phyloP scores from a whole-genome alignment of 2,113 vertebrate genomes.

The Ia io region DNA sequence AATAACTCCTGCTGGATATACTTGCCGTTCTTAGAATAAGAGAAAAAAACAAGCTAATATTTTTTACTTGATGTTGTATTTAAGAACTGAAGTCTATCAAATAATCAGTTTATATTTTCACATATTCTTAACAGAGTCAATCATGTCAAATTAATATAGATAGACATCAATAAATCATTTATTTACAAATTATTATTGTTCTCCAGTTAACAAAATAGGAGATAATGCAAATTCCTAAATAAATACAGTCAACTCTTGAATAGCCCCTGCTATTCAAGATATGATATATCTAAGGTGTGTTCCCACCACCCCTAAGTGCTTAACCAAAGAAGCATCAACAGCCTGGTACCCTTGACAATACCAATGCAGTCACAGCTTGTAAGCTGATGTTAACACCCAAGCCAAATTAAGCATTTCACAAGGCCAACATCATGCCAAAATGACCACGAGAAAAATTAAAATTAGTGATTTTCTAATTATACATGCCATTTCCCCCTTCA shows the following conservation, averaged over 20 bases:
- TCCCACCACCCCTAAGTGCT: not conserved
- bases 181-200: conserved; percentile 23
- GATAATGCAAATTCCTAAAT: not conserved
- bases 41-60: not conserved
- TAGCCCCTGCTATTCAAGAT: not conserved
- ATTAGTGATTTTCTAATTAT: conserved; percentile 14
- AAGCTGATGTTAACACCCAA: not conserved
- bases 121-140: not conserved
- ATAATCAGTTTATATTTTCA: conserved; percentile 18
- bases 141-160: conserved; percentile 16
- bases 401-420: conserved; percentile 9
- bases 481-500: not conserved
- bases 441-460: conserved; percentile 14
- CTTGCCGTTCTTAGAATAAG: not conserved
- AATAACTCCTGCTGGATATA: not conserved
- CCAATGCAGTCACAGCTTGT: not conserved
- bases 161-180: conserved; percentile 17
- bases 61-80: conserved; percentile 19
- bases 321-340: not conserved
- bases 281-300: not conserved
- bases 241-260: not conserved
- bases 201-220: not conserved
- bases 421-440: conserved; percentile 4
- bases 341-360: not conserved
- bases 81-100: not conserved